Percentiles rank a stretch among this genome's conserved stretches.
Evolutionary conservation across 2,113 vertebrate genomes (phyloP).

Genomic region (Vidua macroura): DNA sequence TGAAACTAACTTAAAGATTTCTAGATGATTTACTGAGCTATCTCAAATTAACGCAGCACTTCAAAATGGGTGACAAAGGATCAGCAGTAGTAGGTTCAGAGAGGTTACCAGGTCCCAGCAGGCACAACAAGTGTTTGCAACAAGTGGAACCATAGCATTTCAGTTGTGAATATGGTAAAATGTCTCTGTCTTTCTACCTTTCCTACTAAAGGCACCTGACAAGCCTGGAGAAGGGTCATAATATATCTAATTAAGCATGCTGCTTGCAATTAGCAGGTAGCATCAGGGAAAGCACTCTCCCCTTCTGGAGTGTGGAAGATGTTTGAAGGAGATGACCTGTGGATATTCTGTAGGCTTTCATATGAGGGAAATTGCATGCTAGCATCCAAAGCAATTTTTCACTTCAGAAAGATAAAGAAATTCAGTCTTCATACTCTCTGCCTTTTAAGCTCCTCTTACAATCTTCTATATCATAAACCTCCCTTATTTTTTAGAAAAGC

Average conservation of each 20-base stretch:
- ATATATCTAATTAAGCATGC: neutral
- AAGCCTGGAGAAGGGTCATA: neutral
- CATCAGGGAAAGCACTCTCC: neutral
- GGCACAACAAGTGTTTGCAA: neutral
- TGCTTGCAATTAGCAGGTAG: neutral
- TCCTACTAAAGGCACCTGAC: neutral
- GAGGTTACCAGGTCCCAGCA: neutral
- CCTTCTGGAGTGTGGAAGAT: neutral
- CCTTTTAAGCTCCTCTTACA: neutral
- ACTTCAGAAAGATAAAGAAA: neutral
- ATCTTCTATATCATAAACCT: neutral
- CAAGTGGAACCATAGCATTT: neutral
- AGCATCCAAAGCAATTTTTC: neutral
- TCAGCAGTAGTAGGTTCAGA: neutral
- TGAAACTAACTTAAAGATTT: neutral
- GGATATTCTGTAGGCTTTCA: neutral
- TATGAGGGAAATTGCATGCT: neutral
- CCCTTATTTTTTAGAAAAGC: neutral
- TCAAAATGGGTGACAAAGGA: neutral
- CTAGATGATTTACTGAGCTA: neutral
- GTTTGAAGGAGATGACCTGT: neutral
- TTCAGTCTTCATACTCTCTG: neutral
- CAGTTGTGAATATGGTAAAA: neutral
- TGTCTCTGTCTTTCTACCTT: neutral
- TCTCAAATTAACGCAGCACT: neutral